phyloP scores from a whole-genome alignment of 2,888 invertebrate species.

The Trypoxylon attenuatum region DNA sequence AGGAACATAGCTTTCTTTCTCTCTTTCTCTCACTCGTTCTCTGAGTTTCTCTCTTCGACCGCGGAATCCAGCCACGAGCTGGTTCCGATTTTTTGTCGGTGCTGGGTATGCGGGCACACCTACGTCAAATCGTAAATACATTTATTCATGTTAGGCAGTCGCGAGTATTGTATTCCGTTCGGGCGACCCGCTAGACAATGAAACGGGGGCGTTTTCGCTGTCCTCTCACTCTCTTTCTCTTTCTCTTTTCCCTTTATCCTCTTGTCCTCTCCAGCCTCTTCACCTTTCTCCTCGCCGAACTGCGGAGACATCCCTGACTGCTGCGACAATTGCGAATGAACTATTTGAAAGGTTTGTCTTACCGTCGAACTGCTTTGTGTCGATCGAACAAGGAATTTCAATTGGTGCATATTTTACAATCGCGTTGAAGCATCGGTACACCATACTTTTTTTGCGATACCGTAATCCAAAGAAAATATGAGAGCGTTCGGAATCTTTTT shows the following conservation, averaged over 20 bases:
- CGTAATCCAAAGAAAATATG: no score
- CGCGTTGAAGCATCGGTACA: no score
- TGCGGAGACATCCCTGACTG: neutral
- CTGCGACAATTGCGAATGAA: neutral
- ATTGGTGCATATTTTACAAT: no score
- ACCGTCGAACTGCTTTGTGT: neutral
- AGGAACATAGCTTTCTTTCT: constrained; percentile 25
- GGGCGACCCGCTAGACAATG: constrained; percentile 68
- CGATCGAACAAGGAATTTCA: no score
- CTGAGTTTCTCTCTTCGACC: constrained; percentile 17
- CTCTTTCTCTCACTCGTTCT: neutral
- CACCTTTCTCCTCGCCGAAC: neutral
- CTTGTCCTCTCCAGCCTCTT: neutral
- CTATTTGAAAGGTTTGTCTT: neutral
- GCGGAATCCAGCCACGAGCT: constrained; percentile 50
- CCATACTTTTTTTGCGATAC: no score
- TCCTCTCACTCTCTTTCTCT: constrained; percentile 46
- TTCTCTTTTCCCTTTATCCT: neutral
- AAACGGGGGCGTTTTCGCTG: constrained; percentile 69
- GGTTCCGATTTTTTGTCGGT: constrained; percentile 56
- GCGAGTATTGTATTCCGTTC: constrained; percentile 71
- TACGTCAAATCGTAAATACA: constrained; percentile 71
- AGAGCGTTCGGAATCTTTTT: no score
- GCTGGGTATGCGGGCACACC: constrained; percentile 64
- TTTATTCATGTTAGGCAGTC: constrained; percentile 72